A percentile compares a stretch with the other conserved stretches of the same genome.
Evolutionary conservation across 2,888 invertebrate genomes (phyloP).

Genomic region (Drosophila dives): DNA sequence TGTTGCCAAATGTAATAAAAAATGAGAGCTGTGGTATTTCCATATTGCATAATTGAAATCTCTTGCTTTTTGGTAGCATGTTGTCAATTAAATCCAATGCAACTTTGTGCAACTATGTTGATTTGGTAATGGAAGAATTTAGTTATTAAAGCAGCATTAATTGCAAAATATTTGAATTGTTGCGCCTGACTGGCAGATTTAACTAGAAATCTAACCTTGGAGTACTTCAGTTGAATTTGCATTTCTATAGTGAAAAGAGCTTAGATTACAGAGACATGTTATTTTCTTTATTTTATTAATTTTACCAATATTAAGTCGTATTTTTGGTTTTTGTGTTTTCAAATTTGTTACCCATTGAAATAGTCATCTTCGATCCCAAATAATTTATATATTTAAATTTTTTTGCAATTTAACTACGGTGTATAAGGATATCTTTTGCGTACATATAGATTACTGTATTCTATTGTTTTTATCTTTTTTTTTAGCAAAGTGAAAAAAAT

Average conservation of each 20-base stretch:
- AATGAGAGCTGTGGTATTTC: constrained; percentile 9
- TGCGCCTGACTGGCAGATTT: constrained; percentile 15
- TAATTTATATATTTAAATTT: neutral
- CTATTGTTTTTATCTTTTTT: neutral
- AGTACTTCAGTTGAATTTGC: constrained; percentile 22
- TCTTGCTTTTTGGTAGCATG: neutral
- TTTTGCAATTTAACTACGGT: neutral
- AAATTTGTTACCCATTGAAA: neutral
- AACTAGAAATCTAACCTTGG: constrained; percentile 1
- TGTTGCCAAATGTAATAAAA: constrained; percentile 13
- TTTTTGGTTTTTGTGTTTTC: neutral
- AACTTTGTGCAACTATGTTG: constrained; percentile 1
- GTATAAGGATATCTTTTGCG: neutral
- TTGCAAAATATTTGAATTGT: constrained; percentile 39
- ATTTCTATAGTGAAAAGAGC: constrained; percentile 23
- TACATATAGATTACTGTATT: neutral
- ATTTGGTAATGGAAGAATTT: neutral
- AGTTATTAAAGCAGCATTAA: constrained; percentile 27
- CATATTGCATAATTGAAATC: constrained; percentile 13
- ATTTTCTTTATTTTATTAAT: constrained; percentile 2
- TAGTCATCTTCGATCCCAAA: too few relatives aligned
- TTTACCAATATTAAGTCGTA: neutral
- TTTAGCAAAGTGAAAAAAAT: constrained; percentile 23
- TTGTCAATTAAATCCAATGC: constrained; percentile 3
- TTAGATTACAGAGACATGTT: constrained; percentile 54